Evolutionary conservation across 2,888 invertebrate species (phyloP).

Genomic region (Zygaena filipendulae): DNA sequence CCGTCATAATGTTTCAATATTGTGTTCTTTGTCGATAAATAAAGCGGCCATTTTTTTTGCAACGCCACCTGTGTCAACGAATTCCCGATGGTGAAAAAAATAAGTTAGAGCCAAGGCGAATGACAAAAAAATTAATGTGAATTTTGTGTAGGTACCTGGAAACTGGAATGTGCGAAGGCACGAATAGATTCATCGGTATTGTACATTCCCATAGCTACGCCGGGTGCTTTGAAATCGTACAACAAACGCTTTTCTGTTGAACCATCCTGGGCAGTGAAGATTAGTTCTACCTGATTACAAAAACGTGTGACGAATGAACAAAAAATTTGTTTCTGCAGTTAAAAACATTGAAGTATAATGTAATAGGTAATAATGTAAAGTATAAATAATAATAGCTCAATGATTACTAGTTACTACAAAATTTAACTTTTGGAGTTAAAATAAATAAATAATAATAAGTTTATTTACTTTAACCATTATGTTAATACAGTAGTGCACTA

Average conservation of each 20-base stretch:
- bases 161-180: constrained; percentile 88
- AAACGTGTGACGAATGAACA: too few relatives aligned
- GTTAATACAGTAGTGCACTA: too few relatives aligned
- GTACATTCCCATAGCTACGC: constrained; percentile 90
- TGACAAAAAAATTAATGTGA: constrained; percentile 7
- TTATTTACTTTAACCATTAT: too few relatives aligned
- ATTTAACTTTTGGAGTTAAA: too few relatives aligned
- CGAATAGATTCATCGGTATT: constrained; percentile 88
- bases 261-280: constrained; percentile 74
- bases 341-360: too few relatives aligned
- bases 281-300: constrained; percentile 72
- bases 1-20: constrained; percentile 91
- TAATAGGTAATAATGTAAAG: too few relatives aligned
- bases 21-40: constrained; percentile 91
- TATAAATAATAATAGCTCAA: too few relatives aligned
- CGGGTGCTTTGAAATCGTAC: constrained; percentile 78
- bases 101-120: constrained; percentile 12
- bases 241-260: constrained; percentile 67
- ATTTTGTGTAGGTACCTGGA: too few relatives aligned
- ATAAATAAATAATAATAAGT: too few relatives aligned
- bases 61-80: constrained; percentile 73
- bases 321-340: too few relatives aligned
- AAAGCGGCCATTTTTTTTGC: constrained; percentile 88
- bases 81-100: constrained; percentile 12
- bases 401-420: too few relatives aligned